Evolutionary conservation across 2,888 invertebrate genomes (phyloP).

Genomic region (Entomobrya proxima): DNA sequence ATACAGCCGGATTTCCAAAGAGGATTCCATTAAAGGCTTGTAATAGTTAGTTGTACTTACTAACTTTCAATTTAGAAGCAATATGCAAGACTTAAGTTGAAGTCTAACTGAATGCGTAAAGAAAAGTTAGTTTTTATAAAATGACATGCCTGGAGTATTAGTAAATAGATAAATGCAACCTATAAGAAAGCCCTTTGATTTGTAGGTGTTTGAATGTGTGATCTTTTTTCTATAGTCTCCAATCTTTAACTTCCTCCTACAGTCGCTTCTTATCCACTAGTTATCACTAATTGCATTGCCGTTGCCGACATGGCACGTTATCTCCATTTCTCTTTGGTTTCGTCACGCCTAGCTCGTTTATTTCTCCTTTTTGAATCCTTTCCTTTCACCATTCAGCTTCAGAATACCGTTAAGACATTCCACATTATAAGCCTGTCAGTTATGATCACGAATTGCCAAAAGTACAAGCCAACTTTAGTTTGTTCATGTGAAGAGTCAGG

Average conservation of each 20-base stretch:
- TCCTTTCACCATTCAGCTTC: neutral
- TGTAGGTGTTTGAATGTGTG: neutral
- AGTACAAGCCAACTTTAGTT: neutral
- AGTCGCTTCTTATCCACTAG: neutral
- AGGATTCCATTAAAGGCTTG: no score
- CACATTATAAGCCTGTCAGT: neutral
- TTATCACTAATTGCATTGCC: neutral
- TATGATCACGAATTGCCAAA: conserved; percentile 4
- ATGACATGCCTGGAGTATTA: no score
- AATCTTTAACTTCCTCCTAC: no score
- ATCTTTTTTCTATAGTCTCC: neutral
- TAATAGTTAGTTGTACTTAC: no score
- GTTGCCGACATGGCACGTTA: neutral
- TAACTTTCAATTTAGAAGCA: no score
- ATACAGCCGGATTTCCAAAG: no score
- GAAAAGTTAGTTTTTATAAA: no score
- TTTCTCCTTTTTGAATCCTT: neutral
- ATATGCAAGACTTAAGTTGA: neutral
- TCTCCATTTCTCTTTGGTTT: neutral
- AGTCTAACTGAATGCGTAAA: neutral
- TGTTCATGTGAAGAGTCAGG: neutral
- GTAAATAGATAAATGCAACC: no score
- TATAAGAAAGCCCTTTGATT: neutral
- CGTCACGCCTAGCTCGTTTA: conserved; percentile 17
- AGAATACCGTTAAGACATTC: conserved; percentile 11